Evolutionary conservation across 2,888 invertebrate genomes (phyloP).

Genomic region (Prenolepis imparis): DNA sequence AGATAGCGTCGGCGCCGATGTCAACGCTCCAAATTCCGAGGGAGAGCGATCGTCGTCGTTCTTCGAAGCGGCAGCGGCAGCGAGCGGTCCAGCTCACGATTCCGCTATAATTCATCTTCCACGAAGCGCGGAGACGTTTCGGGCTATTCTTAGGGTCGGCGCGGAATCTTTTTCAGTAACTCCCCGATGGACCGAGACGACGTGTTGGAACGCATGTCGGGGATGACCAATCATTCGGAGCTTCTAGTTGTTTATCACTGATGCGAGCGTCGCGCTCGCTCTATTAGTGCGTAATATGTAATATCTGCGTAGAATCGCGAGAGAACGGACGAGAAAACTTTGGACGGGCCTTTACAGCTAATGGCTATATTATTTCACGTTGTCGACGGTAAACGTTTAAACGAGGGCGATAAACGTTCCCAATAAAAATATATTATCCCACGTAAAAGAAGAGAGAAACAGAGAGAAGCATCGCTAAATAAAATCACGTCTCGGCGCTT

Average conservation of each 20-base stretch:
- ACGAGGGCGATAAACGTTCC: not conserved
- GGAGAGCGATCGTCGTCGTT: constrained; percentile 54
- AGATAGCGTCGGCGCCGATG: constrained; percentile 71
- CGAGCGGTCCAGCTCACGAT: constrained; percentile 72
- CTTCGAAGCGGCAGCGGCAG: constrained; percentile 50
- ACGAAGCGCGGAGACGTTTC: constrained; percentile 71
- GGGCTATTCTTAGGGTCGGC: constrained; percentile 69
- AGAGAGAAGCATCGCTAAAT: not conserved
- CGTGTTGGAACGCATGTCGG: constrained; percentile 58
- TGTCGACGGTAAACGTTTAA: constrained; percentile 16
- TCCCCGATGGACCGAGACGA: constrained; percentile 67
- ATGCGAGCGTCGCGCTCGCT: not conserved
- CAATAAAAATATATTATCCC: constrained; percentile 14
- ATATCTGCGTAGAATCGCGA: constrained; percentile 31
- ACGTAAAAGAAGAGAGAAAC: not conserved
- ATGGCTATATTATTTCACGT: constrained; percentile 31
- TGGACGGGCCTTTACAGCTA: constrained; percentile 8
- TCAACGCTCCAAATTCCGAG: constrained; percentile 75
- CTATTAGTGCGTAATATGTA: too few species aligned
- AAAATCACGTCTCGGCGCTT: not conserved
- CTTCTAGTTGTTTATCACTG: constrained; percentile 36
- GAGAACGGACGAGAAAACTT: constrained; percentile 7
- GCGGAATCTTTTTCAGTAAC: constrained; percentile 63
- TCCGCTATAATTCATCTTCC: constrained; percentile 77
- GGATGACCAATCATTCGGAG: constrained; percentile 68